Base-by-base conservation (phyloP, 2,113 vertebrate species). In the Pluvianellus socialis region DNA sequence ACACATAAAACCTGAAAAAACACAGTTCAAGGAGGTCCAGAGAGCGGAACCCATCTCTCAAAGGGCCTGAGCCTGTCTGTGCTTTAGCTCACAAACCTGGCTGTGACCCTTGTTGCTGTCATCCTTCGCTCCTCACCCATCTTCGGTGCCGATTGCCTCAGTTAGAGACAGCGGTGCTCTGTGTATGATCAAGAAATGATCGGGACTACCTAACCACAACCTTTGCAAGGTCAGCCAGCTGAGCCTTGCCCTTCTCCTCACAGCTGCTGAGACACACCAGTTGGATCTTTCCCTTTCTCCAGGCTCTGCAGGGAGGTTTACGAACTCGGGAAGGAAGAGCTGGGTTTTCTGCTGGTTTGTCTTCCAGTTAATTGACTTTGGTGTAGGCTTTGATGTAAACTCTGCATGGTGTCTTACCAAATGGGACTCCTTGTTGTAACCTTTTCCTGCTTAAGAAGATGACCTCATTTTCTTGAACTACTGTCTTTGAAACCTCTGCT, bases 111-210 rank as follows among this genome's bases (percentile, higher is more conserved):
- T 21, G 28, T 32, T 70, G 23, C 3, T 15, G 10, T 10, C 44
- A 45, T 58, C 32, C 59, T 76, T 62, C 24, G 49, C 23, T 45
- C 88, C 5, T 3, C 47, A n/a, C 27, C 26, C 4, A 0, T 52
- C 22, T 33, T 71, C 0, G 0, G 2, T 59, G 44, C 35, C 56
- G 45, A 17, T 24, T 62, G n/a, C 61, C 55, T 71, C 28, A 13
- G 14, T 53, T 74, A 32, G 26, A 44, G 61, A 3, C 17, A 24
- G 19, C 13, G 6, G 7, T 14, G 21, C 22, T 92, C 59, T n/a
- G 38, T 55, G 38, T 35, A 11, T 2, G 5, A 45, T 55, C 32
- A 59, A 35, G 24, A 23, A 71, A 53, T 0, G 8, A 63, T 16
- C 23, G 42, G 53, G 52, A 3, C 28, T 63, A 38, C 38, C 38